Base-by-base conservation (phyloP, 2,888 invertebrate species). In the Leptinotarsa haldemani region DNA sequence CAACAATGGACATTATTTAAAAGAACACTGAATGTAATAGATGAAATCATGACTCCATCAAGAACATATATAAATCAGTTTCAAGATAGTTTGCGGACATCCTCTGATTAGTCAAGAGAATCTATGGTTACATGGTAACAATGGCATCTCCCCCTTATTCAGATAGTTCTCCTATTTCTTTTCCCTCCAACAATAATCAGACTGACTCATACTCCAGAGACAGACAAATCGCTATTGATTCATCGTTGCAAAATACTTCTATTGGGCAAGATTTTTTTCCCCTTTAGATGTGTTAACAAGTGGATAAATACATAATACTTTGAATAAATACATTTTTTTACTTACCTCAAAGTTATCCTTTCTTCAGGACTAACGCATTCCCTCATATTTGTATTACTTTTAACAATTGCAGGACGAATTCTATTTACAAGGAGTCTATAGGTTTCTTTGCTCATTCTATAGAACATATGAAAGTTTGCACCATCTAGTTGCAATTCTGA, bases 351-450 rank as follows among this genome's bases (percentile, higher is more conserved):
- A 13, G 74, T 74, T 47, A 71, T 63, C 47, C 65, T 64, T 69
- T 74, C 74, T 71, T 74, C 71, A 30, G 71, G 58, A 22, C 74
- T 69, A 2, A 74, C 74, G 46, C 71, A 71, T 65, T 63, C 65
- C 52, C 68, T 63, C 74, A 74, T 70, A 68, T 58, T 48, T 22
- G 74, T 67, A 48, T 74, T 66, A 12, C 50, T 66, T 61, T 75
- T 66, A 40, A 46, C 15, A 25, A 72, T 72, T 65, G 5, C 47
- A 56, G 75, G 75, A 20, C 47, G 52, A 70, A 74, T 46, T 52
- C 15, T 65, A 71, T 74, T 71, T 25, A 74, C 25, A 30, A 71
- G 20, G n/a, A 47, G 25, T 63, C 47, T 63, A 68, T 74, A 71
- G 30, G 65, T 64, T 53, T 70, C 65, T 70, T 75, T 75, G 15